These are phyloP conservation scores for Protonemura montana DNA, from an alignment of 2,888 invertebrate genomes.

Conservation along the genomic window DNA sequence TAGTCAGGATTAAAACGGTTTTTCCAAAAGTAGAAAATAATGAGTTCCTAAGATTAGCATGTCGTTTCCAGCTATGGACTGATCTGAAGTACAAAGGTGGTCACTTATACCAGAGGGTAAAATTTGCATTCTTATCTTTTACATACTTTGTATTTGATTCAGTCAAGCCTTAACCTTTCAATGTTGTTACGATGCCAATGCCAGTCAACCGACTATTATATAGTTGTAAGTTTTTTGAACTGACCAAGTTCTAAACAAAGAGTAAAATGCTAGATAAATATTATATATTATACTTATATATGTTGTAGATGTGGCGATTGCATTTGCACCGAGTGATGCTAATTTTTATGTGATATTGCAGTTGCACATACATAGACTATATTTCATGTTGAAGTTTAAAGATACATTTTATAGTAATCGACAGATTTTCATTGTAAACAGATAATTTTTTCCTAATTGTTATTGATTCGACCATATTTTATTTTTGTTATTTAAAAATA, in stretches of 20 bases:
- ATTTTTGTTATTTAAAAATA: background rate
- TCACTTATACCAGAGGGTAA: background rate
- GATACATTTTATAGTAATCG: background rate
- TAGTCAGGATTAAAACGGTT: background rate
- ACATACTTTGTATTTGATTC: background rate
- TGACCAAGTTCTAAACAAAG: background rate
- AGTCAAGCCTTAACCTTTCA: background rate
- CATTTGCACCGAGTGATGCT: background rate
- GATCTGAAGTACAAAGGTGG: background rate
- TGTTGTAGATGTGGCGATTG: background rate
- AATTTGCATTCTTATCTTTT: background rate
- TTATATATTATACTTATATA: slow-evolving; percentile 28
- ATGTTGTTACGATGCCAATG: background rate
- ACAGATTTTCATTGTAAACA: background rate
- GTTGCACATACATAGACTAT: background rate
- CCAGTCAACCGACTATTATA: background rate
- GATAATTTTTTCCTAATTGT: background rate
- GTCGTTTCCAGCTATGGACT: background rate
- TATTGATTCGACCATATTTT: background rate
- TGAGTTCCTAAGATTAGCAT: background rate
- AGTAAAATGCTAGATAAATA: slow-evolving; percentile 14
- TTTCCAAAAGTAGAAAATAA: background rate
- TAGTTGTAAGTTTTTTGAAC: background rate
- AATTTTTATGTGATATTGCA: background rate
- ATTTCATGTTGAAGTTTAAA: background rate